Evolutionary conservation across 2,888 invertebrate species (phyloP), one percentile per base, ranked within the genome.

Genomic region (Dione vanillae): DNA sequence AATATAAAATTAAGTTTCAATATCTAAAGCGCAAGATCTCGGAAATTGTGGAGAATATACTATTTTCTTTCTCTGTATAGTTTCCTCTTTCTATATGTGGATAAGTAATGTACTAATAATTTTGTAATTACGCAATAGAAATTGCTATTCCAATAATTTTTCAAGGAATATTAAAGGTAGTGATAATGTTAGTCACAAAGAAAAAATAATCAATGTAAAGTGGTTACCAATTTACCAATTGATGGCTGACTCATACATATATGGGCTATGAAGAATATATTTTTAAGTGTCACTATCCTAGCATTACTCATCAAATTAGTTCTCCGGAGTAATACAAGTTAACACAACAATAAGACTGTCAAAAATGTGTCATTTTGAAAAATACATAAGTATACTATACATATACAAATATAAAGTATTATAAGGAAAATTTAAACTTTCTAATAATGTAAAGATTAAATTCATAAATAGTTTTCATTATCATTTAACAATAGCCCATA

Each of bases 141-240:
- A 27, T 27, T 27, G 2, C 5, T 27, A 5, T 27, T 5, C 2
- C 27, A 27, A 41, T 27, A 52, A 52, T 40, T 10, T 56, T 56
- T 7, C 7, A 56, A 56, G 37, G 16, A 56, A 16, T 11, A 16
- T 56, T 2, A 56, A 56, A 40, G 37, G 56, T 37, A 37, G 56
- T 56, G 16, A 56, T 37, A 56, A 56, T 56, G 49, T 49, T 67
- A 59, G 19, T 67, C 49, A 67, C 20, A 40, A 51, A 27, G 20
- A 56, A 67, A 61, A 59, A 41, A 58, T 47, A 35, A 40, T 64
- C 37, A 45, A 49, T 20, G 58, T 67, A 58, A 58, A 40, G 61
- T 37, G 54, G 11, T n/a, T 47, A 43, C 2, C 54, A 47, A 71
- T 67, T 67, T 62, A 71, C n/a, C 67, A 71, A 71, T 67, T 67